Conservation (phyloP, 2,797 vertebrate species). For the Poeciliopsis infans region DNA sequence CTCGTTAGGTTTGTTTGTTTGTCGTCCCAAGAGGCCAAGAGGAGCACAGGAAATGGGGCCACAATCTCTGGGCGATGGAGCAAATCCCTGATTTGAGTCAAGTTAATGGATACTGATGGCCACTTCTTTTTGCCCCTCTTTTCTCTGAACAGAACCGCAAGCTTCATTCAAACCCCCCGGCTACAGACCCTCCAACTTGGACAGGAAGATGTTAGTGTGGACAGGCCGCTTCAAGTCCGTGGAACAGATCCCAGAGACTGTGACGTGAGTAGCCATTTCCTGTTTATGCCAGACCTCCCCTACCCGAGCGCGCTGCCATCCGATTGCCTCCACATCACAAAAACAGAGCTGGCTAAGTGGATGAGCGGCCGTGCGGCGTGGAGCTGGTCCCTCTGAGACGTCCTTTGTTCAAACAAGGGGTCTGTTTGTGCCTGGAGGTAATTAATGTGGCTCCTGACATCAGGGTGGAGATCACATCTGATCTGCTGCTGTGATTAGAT, state of each 20-base stretch:
- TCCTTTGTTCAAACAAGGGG: conserved; percentile 53
- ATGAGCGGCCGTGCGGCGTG: conserved; percentile 14
- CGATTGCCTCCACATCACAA: conserved; percentile 41
- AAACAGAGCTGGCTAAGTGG: conserved; percentile 45
- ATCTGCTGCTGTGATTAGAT: conserved; percentile 50
- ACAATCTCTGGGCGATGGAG: conserved; percentile 23
- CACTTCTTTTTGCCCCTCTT: conserved; percentile 12
- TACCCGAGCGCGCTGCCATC: conserved; percentile 2
- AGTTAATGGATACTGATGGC: not conserved
- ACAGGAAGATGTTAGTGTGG: conserved; percentile 89
- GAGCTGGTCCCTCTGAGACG: conserved; percentile 24
- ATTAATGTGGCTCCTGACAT: conserved; percentile 58
- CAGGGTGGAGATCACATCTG: conserved; percentile 52
- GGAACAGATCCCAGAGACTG: conserved; percentile 89
- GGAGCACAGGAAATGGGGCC: conserved; percentile 36
- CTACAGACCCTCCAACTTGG: conserved; percentile 82
- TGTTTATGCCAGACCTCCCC: conserved; percentile 67
- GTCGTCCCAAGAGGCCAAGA: conserved; percentile 31
- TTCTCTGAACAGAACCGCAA: conserved; percentile 45
- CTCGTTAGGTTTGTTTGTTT: conserved; percentile 28
- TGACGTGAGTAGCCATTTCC: conserved; percentile 89
- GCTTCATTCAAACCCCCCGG: conserved; percentile 79
- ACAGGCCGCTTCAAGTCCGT: conserved; percentile 88
- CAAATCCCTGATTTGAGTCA: conserved; percentile 13
- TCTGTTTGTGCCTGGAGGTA: conserved; percentile 44